Conservation (phyloP, 1,140 invertebrate genomes). For the Phortica variegata region DNA sequence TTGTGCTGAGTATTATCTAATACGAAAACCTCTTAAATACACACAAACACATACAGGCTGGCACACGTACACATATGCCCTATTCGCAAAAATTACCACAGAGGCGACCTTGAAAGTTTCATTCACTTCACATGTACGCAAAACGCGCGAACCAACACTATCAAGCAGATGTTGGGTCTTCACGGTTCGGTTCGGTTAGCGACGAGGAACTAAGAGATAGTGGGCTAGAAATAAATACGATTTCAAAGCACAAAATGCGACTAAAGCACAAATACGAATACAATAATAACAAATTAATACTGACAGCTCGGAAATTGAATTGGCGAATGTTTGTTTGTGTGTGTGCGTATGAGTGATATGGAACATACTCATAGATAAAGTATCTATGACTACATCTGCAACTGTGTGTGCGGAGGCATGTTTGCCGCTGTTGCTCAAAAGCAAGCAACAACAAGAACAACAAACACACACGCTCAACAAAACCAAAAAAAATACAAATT, state of each 20-base stretch:
- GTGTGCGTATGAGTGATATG: constrained; percentile 21
- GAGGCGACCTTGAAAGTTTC: constrained; percentile 49
- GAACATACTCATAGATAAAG: constrained; percentile 10
- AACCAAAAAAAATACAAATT: too few species aligned
- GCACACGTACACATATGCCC: not conserved
- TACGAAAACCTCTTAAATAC: constrained; percentile 28
- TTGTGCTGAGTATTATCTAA: constrained; percentile 44
- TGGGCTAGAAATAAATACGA: constrained; percentile 34
- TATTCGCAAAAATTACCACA: too few species aligned
- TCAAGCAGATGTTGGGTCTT: too few species aligned
- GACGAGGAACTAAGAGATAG: not conserved
- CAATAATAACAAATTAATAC: constrained; percentile 32
- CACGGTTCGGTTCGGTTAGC: too few species aligned
- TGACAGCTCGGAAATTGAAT: constrained; percentile 31
- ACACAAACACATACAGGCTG: constrained; percentile 7
- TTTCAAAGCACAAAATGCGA: constrained; percentile 33
- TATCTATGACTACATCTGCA: constrained; percentile 1
- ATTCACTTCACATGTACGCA: constrained; percentile 49
- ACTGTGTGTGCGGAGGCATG: constrained; percentile 12
- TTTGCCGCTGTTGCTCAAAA: not conserved
- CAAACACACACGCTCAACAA: constrained; percentile 26
- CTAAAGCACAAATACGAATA: constrained; percentile 11
- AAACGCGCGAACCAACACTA: constrained; percentile 11
- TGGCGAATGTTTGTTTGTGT: constrained; percentile 18
- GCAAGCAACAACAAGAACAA: constrained; percentile 13